Evolutionary conservation across 2,113 vertebrate genomes (phyloP).

Genomic region (Anguilla rostrata): DNA sequence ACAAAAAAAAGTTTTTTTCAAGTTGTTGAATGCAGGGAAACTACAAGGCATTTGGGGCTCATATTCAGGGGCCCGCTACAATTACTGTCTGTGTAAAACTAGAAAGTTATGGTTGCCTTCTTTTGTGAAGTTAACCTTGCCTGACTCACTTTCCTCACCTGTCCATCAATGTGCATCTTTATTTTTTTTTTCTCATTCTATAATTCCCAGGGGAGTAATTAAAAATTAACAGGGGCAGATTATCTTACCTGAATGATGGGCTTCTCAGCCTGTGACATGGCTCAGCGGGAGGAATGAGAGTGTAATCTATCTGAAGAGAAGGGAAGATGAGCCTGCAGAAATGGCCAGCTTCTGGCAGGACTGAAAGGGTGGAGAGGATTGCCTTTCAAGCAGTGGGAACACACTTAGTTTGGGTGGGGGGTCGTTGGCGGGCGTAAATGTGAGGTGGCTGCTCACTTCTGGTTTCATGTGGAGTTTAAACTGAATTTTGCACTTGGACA

Average conservation of each 20-base stretch:
- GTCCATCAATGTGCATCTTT: slow-evolving; percentile 21
- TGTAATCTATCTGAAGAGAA: slow-evolving; percentile 51
- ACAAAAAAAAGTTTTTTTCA: not conserved
- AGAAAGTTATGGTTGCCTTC: not conserved
- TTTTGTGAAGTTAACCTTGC: not conserved
- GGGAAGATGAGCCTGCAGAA: slow-evolving; percentile 59
- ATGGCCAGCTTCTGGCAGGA: slow-evolving; percentile 46
- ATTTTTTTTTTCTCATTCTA: slow-evolving; percentile 24
- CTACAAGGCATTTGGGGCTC: not conserved
- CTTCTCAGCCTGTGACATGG: slow-evolving; percentile 51
- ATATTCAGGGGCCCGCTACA: not conserved
- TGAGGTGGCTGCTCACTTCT: not conserved
- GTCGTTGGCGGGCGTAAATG: not conserved
- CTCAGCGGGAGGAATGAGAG: slow-evolving; percentile 47
- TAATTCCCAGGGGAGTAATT: slow-evolving; percentile 70
- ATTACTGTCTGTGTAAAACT: not conserved
- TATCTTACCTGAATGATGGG: slow-evolving; percentile 56
- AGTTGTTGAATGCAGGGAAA: not conserved
- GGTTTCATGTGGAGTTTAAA: not conserved
- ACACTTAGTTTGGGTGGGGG: not conserved
- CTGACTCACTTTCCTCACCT: slow-evolving; percentile 18
- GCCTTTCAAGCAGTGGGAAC: slow-evolving; percentile 5
- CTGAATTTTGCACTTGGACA: not conserved
- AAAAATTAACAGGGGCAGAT: slow-evolving; percentile 59
- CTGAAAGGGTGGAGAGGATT: slow-evolving; percentile 46